phyloP scores from a whole-genome alignment of 1,140 invertebrate species.

The Scaptomyza graminum region DNA sequence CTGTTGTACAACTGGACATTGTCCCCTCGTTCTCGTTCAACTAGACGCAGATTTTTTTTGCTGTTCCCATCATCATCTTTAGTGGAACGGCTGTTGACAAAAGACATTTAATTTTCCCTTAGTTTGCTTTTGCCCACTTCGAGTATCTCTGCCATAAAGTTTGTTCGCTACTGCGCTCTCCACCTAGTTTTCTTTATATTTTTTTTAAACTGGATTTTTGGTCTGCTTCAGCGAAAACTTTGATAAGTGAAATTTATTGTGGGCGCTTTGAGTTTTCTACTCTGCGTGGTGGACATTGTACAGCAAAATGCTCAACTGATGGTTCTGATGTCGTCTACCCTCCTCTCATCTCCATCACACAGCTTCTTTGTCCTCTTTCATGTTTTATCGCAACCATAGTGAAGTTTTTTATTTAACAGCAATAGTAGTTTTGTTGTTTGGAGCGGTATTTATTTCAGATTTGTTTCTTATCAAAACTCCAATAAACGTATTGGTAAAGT shows the following conservation, averaged over 20 bases:
- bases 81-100: conserved; percentile 70
- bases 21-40: conserved; percentile 26
- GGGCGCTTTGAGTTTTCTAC: conserved; percentile 64
- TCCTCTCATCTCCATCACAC: not conserved
- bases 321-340: conserved; percentile 23
- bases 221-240: conserved; percentile 65
- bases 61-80: conserved; percentile 45
- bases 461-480: conserved; percentile 18
- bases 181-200: conserved; percentile 3
- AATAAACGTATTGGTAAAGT: not conserved
- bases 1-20: conserved; percentile 37
- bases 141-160: conserved; percentile 72
- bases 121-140: conserved; percentile 59
- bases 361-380: conserved; percentile 19
- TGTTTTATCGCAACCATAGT: conserved; percentile 60
- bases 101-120: conserved; percentile 78
- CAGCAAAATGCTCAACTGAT: conserved; percentile 59
- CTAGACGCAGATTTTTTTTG: conserved; percentile 12
- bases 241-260: conserved; percentile 81
- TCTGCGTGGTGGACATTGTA: conserved; percentile 27
- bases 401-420: conserved; percentile 37
- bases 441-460: conserved; percentile 46
- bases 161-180: conserved; percentile 17
- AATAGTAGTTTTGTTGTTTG: conserved; percentile 51
- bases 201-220: conserved; percentile 55